phyloP scores from a whole-genome alignment of 2,797 vertebrate genomes.

The Simalia tracyae region DNA sequence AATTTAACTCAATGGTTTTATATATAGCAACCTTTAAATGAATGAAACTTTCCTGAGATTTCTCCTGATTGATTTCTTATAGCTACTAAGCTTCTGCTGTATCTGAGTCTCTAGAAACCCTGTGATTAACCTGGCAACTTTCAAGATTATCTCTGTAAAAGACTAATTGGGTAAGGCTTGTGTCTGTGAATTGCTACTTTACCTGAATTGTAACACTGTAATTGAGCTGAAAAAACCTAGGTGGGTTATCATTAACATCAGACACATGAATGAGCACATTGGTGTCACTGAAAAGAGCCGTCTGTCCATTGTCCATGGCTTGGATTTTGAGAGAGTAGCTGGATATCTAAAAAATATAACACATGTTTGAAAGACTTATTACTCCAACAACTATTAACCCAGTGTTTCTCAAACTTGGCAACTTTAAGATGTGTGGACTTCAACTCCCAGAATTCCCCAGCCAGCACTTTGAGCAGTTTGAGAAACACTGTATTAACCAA shows the following conservation, averaged over 20 bases:
- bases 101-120: neutral
- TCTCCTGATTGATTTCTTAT: neutral
- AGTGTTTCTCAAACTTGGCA: neutral
- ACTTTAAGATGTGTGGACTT: neutral
- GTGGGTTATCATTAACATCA: slow-evolving; percentile 95
- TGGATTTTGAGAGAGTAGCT: slow-evolving; percentile 89
- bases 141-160: neutral
- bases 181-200: slow-evolving; percentile 16
- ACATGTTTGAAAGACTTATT: neutral
- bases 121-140: neutral
- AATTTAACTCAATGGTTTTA: neutral
- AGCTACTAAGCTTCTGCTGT: neutral
- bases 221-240: slow-evolving; percentile 90
- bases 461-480: neutral
- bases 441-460: neutral
- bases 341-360: slow-evolving; percentile 74
- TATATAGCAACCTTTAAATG: neutral
- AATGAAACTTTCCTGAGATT: neutral
- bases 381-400: neutral
- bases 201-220: slow-evolving; percentile 90
- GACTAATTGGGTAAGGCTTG: neutral
- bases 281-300: slow-evolving; percentile 81
- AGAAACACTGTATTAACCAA: neutral
- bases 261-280: slow-evolving; percentile 79
- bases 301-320: slow-evolving; percentile 85